A percentile compares a stretch with the other conserved stretches of the same genome.
Evolutionary conservation across 2,888 invertebrate species (phyloP).

Genomic region (Oxycera nigricornis): DNA sequence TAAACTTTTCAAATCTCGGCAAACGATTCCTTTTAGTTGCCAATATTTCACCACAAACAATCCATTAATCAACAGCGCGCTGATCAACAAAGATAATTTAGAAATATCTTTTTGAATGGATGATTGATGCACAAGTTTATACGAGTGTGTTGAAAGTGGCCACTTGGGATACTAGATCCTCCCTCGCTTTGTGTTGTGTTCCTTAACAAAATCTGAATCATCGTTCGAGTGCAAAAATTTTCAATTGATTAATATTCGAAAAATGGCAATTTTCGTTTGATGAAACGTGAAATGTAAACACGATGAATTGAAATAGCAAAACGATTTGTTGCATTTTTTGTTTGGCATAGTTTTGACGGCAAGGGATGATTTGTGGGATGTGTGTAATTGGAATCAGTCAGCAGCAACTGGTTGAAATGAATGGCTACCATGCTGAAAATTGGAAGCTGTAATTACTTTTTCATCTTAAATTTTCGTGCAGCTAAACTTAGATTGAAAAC

Average conservation of each 20-base stretch:
- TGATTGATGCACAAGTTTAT: not conserved
- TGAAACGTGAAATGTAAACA: conserved; percentile 9
- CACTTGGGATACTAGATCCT: not conserved
- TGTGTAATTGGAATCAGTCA: no score
- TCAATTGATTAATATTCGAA: conserved; percentile 1
- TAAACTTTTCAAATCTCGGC: not conserved
- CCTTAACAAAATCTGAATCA: not conserved
- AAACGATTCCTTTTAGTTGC: no score
- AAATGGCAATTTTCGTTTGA: conserved; percentile 9
- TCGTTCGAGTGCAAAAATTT: no score
- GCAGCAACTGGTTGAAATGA: no score
- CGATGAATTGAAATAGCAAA: conserved; percentile 8
- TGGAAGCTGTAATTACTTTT: no score
- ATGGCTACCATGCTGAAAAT: no score
- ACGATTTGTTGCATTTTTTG: not conserved
- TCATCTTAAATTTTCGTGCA: no score
- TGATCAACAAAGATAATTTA: not conserved
- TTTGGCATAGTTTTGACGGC: no score
- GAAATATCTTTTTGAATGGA: not conserved
- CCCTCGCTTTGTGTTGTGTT: not conserved
- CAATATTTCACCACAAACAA: not conserved
- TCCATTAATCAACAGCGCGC: not conserved
- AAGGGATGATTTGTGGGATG: no score
- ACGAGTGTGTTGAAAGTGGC: not conserved
- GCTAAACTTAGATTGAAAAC: no score